phyloP scores from a whole-genome alignment of 2,888 invertebrate species.

The Andricus curvator region DNA sequence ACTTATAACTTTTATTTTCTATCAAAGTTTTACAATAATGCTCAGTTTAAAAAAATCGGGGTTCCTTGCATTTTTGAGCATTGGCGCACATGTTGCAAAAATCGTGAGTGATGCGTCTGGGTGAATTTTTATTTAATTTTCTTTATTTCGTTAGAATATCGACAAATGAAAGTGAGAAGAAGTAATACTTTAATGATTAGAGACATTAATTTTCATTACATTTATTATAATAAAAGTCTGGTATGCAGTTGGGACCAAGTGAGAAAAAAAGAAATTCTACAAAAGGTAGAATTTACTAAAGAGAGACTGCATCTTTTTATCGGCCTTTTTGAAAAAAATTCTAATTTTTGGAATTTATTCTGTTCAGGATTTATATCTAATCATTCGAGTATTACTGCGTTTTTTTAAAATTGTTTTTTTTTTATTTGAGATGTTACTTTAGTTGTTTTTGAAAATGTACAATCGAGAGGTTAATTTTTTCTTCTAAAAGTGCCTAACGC shows the following conservation, averaged over 20 bases:
- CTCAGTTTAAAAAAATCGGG: constrained; percentile 3
- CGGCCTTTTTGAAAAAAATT: neutral
- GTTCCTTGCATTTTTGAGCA: constrained; percentile 1
- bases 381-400: constrained; percentile 15
- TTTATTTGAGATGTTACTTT: neutral
- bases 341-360: neutral
- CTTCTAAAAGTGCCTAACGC: neutral
- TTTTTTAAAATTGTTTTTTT: neutral
- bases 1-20: neutral
- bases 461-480: neutral
- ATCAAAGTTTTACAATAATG: neutral
- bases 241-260: constrained; percentile 40
- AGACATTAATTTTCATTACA: neutral
- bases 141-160: constrained; percentile 13
- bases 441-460: neutral
- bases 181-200: constrained; percentile 31
- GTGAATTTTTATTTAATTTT: neutral
- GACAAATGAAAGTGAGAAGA: constrained; percentile 11
- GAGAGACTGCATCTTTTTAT: constrained; percentile 29
- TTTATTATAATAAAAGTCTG: constrained; percentile 12
- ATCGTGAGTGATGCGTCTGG: neutral
- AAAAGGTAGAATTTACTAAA: constrained; percentile 24
- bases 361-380: neutral
- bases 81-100: constrained; percentile 26
- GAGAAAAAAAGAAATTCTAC: constrained; percentile 28